Evolutionary conservation across 2,797 vertebrate species (phyloP).

Genomic region (Amblyopsis hoosieri): DNA sequence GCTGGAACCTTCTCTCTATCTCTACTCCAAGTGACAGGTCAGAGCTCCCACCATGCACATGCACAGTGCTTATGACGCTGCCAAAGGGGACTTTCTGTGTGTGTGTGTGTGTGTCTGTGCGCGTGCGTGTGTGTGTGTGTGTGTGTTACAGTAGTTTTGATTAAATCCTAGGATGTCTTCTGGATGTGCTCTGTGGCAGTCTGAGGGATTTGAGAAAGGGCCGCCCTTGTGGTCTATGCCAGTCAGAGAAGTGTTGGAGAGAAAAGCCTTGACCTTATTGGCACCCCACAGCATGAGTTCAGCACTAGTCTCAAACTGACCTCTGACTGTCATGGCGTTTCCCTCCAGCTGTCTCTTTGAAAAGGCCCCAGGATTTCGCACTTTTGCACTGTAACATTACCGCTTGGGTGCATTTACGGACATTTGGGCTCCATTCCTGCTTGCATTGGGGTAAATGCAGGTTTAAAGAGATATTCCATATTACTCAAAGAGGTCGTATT

Average conservation of each 20-base stretch:
- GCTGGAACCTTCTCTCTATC: conserved; percentile 55
- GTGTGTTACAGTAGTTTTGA: neutral
- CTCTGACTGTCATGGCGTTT: too few relatives aligned
- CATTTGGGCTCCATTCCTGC: too few relatives aligned
- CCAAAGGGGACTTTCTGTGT: conserved; percentile 50
- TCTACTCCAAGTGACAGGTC: conserved; percentile 62
- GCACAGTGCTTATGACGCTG: conserved; percentile 62
- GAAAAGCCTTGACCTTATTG: too few relatives aligned
- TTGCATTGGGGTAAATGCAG: neutral
- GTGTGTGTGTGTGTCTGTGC: conserved; percentile 33
- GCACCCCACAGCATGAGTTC: neutral
- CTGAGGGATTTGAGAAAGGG: neutral
- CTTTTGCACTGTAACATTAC: too few relatives aligned
- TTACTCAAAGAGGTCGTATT: neutral
- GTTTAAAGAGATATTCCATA: neutral
- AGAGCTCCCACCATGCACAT: conserved; percentile 62
- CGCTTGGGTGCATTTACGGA: too few relatives aligned
- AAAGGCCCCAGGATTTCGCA: too few relatives aligned
- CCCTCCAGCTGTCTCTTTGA: too few relatives aligned
- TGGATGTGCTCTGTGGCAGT: neutral
- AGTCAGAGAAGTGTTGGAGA: neutral
- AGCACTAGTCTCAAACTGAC: too few relatives aligned
- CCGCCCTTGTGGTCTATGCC: neutral
- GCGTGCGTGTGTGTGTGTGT: neutral
- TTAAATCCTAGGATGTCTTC: neutral